Base-by-base conservation (phyloP, 1,140 invertebrate genomes). In the Akabosia matsudoensis region DNA sequence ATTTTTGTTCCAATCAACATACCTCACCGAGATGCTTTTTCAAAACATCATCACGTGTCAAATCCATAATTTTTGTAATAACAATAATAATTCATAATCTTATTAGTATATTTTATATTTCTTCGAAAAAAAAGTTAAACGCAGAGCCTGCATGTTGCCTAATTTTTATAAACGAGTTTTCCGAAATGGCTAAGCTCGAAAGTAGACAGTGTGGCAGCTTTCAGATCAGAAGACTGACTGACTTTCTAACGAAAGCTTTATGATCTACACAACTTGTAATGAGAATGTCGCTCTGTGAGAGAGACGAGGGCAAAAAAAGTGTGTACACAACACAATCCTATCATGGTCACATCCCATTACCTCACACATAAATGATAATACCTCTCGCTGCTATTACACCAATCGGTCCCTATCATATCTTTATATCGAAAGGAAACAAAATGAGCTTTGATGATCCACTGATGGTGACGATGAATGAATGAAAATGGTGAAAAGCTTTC, bases 191-290 rank as follows among this genome's bases (percentile, higher is more conserved):
- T n/a, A 31, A 22, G 30, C 24, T 30, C 37, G 61, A 31, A 67
- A 67, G 24, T 30, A 67, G 61, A 67, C 61, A 67, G 24, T 67
- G 61, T 67, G 61, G 61, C 61, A 67, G 24, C 24, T 4, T 7
- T 30, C 24, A 28, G 3, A 28, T 30, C 61, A 28, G 28, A 67
- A 67, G 61, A 31, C 26, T 67, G 30, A 67, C 61, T 28, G 61
- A 31, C 28, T 67, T 31, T 13, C 30, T 16, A 31, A 31, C 10
- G 61, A 67, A 67, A 67, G 61, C 3, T 67, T 67, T 67, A 67
- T 22, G 61, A 67, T 67, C 7, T 67, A 7, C 28, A 67, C 24
- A 7, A 31, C 54, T 67, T 10, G 13, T 67, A 30, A 30, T 67
- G 61, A 67, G 31, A 45, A 18, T 45, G 37, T 45, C 7, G 18